Percentiles rank a stretch among this genome's conserved stretches.
These are phyloP conservation scores for Cottoperca gobio DNA, from an alignment of 2,797 vertebrate species.

Conservation along the genomic window DNA sequence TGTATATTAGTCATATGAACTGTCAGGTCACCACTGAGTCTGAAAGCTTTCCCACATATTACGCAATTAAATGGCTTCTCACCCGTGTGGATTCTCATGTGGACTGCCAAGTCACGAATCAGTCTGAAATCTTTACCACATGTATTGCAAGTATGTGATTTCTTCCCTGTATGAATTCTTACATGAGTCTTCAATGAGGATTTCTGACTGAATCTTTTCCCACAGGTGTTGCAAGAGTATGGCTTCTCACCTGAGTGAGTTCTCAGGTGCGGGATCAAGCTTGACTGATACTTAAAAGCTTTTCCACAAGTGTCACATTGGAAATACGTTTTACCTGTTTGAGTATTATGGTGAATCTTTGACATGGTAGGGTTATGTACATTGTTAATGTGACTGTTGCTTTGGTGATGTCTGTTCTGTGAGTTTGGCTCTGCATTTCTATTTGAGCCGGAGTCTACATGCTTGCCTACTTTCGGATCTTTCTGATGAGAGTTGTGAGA, in stretches of 20 bases:
- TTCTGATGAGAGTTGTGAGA: background rate
- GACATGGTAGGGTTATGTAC: too few species aligned
- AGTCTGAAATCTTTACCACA: constrained; percentile 3
- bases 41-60: constrained; percentile 1
- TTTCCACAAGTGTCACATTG: constrained; percentile 23
- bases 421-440: background rate
- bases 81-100: too few species aligned
- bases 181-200: too few species aligned
- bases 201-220: too few species aligned
- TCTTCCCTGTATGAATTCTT: background rate
- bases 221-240: too few species aligned
- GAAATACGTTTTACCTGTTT: background rate
- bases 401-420: background rate
- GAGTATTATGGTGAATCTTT: background rate
- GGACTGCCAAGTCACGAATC: too few species aligned
- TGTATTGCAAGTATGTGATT: background rate
- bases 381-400: background rate
- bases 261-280: background rate
- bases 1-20: background rate
- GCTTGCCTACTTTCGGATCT: background rate
- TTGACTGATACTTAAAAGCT: background rate
- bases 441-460: background rate
- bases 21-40: background rate
- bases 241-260: background rate
- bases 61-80: constrained; percentile 12